These are phyloP conservation scores for Diplodus sargus DNA, from an alignment of 2,797 vertebrate species.

Conservation along the genomic window DNA sequence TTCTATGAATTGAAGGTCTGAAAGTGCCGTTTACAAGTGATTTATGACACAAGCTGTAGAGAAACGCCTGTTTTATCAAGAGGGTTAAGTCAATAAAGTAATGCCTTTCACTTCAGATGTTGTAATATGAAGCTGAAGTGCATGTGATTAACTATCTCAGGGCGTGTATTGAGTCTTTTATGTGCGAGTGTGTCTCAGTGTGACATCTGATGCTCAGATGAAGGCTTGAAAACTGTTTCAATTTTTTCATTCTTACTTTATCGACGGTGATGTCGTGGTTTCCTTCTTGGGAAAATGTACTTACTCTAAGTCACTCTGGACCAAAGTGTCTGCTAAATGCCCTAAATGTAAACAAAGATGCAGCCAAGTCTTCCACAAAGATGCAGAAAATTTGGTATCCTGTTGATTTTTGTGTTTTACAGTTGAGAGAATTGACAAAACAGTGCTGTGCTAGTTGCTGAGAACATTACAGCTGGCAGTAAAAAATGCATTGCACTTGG, in stretches of 20 bases:
- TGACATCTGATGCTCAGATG: not conserved
- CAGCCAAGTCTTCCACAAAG: not conserved
- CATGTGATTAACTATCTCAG: slow-evolving; percentile 3
- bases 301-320: too few relatives aligned
- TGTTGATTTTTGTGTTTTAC: not conserved
- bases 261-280: too few relatives aligned
- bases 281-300: too few relatives aligned
- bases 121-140: not conserved
- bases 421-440: not conserved
- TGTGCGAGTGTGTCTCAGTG: slow-evolving; percentile 21
- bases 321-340: too few relatives aligned
- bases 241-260: too few relatives aligned
- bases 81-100: slow-evolving; percentile 28
- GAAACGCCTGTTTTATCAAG: slow-evolving; percentile 11
- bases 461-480: not conserved
- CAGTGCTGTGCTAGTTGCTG: not conserved
- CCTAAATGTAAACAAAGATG: not conserved
- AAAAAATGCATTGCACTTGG: not conserved
- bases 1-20: not conserved
- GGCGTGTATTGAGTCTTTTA: slow-evolving; percentile 8
- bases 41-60: not conserved
- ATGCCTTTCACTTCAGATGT: slow-evolving; percentile 5
- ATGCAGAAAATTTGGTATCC: not conserved
- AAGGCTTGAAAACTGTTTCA: too few relatives aligned
- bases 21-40: not conserved